Base-by-base conservation (phyloP, 2,888 invertebrate species). In the Eristalinus aeneus region DNA sequence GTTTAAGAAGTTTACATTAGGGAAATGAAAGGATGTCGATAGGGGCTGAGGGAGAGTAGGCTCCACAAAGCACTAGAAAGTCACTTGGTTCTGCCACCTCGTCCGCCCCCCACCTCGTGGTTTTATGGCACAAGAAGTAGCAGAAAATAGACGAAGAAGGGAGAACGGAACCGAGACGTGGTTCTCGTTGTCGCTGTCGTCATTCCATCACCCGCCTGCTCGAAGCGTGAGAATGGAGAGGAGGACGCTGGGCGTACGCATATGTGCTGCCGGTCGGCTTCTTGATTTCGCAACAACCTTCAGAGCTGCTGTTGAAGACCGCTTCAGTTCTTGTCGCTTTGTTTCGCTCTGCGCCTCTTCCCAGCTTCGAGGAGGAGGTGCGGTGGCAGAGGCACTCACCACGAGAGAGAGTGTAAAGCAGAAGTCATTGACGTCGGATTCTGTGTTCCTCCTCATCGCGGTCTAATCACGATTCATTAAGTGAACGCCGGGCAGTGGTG, bases 171-270 rank as follows among this genome's bases (percentile, higher is more conserved):
- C 8, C 46, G n/a, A 46, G 46, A 71, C 69, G 69, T 63, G 69
- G 23, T 64, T n/a, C 22, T 23, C 9, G 39, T 16, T 39, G 39
- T 39, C n/a, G 39, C 5, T 39, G 39, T 46, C 31, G 34, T 36
- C 31, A 69, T 69, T 27, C 27, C 27, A 27, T 27, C 27, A 27
- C 27, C 27, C 63, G 56, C 39, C 39, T 32, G 46, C 12, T 23
- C 61, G 69, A 58, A 65, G 74, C 56, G 84, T 84, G 79, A 75
- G 84, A 84, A 84, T 80, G 79, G 74, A 65, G 75, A 67, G 78
- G 74, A 68, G 74, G 78, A 65, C 72, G 75, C 34, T 80, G 65
- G 79, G 84, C 84, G 79, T 80, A 84, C 84, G 84, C 84, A 84
- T 75, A 71, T 69, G 75, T 75, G 74, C 54, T 27, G 27, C 23